phyloP scores from a whole-genome alignment of 2,888 invertebrate species.

The Cistogaster globosa region DNA sequence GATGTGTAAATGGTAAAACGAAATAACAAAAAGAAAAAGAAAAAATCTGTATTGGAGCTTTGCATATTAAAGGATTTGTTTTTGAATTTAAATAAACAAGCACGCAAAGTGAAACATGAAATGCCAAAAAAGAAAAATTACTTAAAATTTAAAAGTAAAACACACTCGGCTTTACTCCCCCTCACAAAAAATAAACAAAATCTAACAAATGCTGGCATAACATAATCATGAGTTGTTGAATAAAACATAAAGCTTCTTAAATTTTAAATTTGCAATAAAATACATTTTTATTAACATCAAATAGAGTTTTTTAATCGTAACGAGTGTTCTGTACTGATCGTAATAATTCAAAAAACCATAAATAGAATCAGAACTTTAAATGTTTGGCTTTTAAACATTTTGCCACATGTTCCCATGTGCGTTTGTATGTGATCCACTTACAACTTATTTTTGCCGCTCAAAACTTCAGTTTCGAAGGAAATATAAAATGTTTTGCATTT shows the following conservation, averaged over 20 bases:
- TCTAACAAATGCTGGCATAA: background rate
- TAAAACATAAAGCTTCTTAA: background rate
- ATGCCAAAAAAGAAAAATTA: slow-evolving; percentile 19
- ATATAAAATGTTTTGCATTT: too few species aligned
- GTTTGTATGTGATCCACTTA: too few species aligned
- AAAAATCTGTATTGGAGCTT: slow-evolving; percentile 37
- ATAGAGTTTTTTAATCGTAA: too few species aligned
- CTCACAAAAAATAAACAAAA: background rate
- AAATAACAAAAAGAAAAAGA: slow-evolving; percentile 26
- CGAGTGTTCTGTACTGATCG: too few species aligned
- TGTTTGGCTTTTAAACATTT: too few species aligned
- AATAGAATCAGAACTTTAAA: too few species aligned
- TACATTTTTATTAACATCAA: too few species aligned
- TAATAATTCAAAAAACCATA: too few species aligned
- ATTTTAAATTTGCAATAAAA: too few species aligned
- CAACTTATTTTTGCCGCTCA: too few species aligned
- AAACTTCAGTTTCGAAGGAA: too few species aligned
- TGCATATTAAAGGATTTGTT: slow-evolving; percentile 67
- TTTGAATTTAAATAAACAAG: slow-evolving; percentile 27
- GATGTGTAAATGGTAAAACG: slow-evolving; percentile 26
- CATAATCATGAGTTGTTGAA: slow-evolving; percentile 42
- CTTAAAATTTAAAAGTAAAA: slow-evolving; percentile 31
- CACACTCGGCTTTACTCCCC: background rate
- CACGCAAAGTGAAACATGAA: slow-evolving; percentile 21
- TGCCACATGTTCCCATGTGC: too few species aligned